Conservation (phyloP, 2,113 vertebrate genomes). For the Carettochelys insculpta region DNA sequence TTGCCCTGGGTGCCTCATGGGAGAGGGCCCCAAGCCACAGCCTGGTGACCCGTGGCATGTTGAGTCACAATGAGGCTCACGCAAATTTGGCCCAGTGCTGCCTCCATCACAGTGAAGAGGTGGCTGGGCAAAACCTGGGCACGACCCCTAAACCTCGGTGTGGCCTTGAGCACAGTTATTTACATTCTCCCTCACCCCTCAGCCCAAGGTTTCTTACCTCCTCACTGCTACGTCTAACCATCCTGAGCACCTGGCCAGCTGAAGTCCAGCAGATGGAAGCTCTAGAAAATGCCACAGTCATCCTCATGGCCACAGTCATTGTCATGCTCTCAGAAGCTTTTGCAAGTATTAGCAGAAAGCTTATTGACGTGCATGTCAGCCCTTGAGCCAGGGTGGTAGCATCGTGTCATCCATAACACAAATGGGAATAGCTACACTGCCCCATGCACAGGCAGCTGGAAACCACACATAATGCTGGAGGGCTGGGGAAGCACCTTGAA, state of each 20-base stretch:
- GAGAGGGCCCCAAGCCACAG: too few relatives aligned
- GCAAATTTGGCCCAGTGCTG: too few relatives aligned
- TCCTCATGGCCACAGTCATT: neutral
- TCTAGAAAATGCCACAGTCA: neutral
- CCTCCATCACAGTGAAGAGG: too few relatives aligned
- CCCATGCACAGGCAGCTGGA: neutral
- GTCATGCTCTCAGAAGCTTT: constrained; percentile 15
- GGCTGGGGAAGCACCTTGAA: neutral
- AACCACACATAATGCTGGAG: neutral
- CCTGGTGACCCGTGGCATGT: too few relatives aligned
- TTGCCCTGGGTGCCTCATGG: too few relatives aligned
- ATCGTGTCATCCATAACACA: neutral
- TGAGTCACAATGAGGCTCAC: too few relatives aligned
- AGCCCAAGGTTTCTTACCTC: neutral
- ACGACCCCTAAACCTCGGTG: neutral
- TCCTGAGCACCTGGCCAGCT: fast-evolving
- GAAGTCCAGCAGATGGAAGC: neutral
- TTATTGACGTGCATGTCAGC: neutral
- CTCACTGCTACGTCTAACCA: neutral
- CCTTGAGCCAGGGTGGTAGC: neutral
- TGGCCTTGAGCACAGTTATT: neutral
- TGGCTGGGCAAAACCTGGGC: too few relatives aligned
- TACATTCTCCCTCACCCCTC: neutral
- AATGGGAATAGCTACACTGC: neutral
- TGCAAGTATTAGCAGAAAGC: constrained; percentile 42